Evolutionary conservation across 2,888 invertebrate species (phyloP).

Genomic region (Slavum lentiscoides): DNA sequence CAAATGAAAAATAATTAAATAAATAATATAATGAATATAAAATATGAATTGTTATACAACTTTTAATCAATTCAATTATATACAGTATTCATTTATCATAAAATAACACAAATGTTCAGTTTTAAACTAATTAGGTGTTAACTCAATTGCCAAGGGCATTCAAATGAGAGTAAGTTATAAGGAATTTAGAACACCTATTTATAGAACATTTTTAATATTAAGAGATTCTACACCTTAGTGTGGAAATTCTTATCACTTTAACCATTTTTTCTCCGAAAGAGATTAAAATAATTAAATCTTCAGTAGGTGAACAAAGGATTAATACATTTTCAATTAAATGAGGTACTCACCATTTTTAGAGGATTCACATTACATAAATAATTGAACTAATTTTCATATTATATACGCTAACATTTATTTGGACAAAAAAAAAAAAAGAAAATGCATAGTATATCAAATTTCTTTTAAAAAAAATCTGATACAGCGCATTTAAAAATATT

Average conservation of each 20-base stretch:
- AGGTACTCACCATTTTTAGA: slow-evolving; percentile 50
- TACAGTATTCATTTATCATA: too few species aligned
- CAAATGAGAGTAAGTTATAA: too few species aligned
- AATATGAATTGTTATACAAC: too few species aligned
- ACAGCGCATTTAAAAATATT: slow-evolving; percentile 35
- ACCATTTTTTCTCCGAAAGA: neutral
- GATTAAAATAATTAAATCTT: neutral
- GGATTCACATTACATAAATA: slow-evolving; percentile 45
- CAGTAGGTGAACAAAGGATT: neutral
- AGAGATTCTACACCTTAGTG: neutral
- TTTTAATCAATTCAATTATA: too few species aligned
- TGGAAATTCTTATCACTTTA: neutral
- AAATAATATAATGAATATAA: too few species aligned
- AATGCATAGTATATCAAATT: slow-evolving; percentile 45
- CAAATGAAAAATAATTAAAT: too few species aligned
- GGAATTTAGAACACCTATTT: too few species aligned
- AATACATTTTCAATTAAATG: slow-evolving; percentile 25
- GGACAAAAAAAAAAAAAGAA: slow-evolving; percentile 23
- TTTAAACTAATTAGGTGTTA: too few species aligned
- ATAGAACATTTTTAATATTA: neutral
- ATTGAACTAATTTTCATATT: slow-evolving; percentile 43
- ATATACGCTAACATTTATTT: slow-evolving; percentile 49
- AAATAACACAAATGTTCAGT: too few species aligned
- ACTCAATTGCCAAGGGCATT: too few species aligned
- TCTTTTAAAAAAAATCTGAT: slow-evolving; percentile 41